phyloP scores from a whole-genome alignment of 2,888 invertebrate genomes.

The Drosophila siamana region DNA sequence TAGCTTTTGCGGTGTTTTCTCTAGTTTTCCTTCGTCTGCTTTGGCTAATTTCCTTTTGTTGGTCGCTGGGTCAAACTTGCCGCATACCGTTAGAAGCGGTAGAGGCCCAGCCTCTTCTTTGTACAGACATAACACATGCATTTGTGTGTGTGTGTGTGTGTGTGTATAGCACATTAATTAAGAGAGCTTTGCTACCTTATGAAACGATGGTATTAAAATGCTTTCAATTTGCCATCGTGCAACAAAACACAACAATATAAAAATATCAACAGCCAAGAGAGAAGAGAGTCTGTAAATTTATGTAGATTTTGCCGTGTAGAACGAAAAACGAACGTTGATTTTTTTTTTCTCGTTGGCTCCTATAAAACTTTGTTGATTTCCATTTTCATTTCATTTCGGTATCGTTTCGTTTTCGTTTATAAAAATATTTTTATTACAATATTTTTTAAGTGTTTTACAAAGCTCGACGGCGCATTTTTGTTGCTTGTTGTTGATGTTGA shows the following conservation, averaged over 20 bases:
- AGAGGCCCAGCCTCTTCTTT: neutral
- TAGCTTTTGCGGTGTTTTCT: neutral
- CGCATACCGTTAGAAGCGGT: conserved; percentile 45
- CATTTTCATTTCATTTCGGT: conserved; percentile 1
- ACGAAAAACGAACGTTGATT: conserved; percentile 18
- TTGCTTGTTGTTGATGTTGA: conserved; percentile 15
- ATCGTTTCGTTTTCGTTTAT: conserved; percentile 33
- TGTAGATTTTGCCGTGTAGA: conserved; percentile 33
- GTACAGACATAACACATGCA: too few species aligned
- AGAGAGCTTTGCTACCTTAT: conserved; percentile 36
- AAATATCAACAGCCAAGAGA: conserved; percentile 15
- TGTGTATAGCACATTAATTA: conserved; percentile 49
- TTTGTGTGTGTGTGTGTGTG: neutral
- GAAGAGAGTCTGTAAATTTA: conserved; percentile 24
- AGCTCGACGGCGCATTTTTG: conserved; percentile 19
- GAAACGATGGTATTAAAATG: conserved; percentile 60
- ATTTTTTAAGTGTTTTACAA: conserved; percentile 69
- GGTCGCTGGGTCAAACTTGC: conserved; percentile 51
- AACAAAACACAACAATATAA: conserved; percentile 9
- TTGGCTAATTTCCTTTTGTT: conserved; percentile 18
- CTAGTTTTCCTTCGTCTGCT: conserved; percentile 1
- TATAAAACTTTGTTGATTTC: conserved; percentile 50
- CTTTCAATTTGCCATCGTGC: conserved; percentile 45
- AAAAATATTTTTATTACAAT: conserved; percentile 73
- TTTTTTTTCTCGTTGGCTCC: conserved; percentile 13